Conservation (phyloP, 1,140 invertebrate species). For the Leptonema lineaticorne region DNA sequence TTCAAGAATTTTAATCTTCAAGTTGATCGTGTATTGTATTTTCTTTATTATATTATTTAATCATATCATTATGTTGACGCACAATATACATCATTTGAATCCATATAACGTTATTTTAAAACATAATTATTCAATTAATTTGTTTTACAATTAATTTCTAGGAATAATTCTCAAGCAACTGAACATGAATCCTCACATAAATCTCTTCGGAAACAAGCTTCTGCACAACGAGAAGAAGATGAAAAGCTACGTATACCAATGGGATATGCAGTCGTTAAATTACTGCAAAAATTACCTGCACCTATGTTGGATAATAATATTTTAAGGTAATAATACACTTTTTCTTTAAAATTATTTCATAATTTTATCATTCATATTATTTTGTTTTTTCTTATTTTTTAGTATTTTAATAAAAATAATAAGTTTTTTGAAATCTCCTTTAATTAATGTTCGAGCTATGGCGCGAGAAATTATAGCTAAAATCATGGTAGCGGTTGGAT, state of each 20-base stretch:
- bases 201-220: constrained; percentile 67
- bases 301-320: constrained; percentile 74
- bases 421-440: constrained; percentile 83
- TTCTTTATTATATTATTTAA: not conserved
- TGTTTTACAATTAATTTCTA: constrained; percentile 38
- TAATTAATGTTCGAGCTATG: constrained; percentile 83
- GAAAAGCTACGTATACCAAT: constrained; percentile 90
- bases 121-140: constrained; percentile 10
- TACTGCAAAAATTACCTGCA: constrained; percentile 84
- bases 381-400: constrained; percentile 44
- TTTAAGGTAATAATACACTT: constrained; percentile 61
- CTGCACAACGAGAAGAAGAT: constrained; percentile 74
- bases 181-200: constrained; percentile 81
- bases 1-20: no score
- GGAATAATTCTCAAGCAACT: constrained; percentile 70
- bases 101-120: not conserved
- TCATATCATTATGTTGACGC: no score
- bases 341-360: constrained; percentile 1
- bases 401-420: constrained; percentile 89
- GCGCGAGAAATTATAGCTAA: constrained; percentile 87
- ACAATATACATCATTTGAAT: not conserved
- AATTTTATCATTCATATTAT: constrained; percentile 16
- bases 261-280: constrained; percentile 87
- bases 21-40: not conserved
- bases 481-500: constrained; percentile 83